Percentiles rank a stretch among this genome's conserved stretches.
Evolutionary conservation across 2,797 vertebrate species (phyloP).

Genomic region (Scleropages formosus): DNA sequence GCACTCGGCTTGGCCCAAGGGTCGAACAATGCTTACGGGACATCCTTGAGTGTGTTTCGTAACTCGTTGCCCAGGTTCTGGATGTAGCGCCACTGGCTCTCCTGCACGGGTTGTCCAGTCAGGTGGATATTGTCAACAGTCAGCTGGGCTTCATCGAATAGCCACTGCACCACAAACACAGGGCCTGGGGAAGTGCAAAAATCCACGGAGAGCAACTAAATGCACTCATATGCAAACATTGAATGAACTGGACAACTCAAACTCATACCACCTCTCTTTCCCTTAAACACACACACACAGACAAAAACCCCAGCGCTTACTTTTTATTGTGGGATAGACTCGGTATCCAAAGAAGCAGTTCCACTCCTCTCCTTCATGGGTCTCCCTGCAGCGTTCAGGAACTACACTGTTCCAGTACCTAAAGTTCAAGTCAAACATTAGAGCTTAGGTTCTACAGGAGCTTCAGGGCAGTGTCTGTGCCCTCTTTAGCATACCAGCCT

Average conservation of each 20-base stretch:
- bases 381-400: constrained; percentile 83
- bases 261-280: neutral
- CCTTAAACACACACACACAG: neutral
- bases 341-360: constrained; percentile 98
- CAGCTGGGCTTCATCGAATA: constrained; percentile 95
- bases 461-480: neutral
- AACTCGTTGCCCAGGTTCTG: constrained; percentile 90
- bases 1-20: neutral
- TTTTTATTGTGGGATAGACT: constrained; percentile 90
- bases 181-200: constrained; percentile 69
- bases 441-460: neutral
- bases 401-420: constrained; percentile 93
- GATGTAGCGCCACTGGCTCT: constrained; percentile 95
- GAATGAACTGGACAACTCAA: neutral
- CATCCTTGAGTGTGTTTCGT: constrained; percentile 88
- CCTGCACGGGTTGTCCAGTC: constrained; percentile 92
- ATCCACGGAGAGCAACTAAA: too few species aligned
- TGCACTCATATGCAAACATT: constrained; percentile 2
- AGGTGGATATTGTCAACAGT: constrained; percentile 93
- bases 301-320: constrained; percentile 63
- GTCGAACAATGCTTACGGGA: constrained; percentile 73
- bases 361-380: constrained; percentile 91
- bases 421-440: constrained; percentile 24
- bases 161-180: constrained; percentile 96
- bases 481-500: neutral